Percentiles rank a stretch among this genome's conserved stretches.
These are phyloP conservation scores for Lordiphosa stackelbergi DNA, from an alignment of 1,140 invertebrate species.

Conservation along the genomic window DNA sequence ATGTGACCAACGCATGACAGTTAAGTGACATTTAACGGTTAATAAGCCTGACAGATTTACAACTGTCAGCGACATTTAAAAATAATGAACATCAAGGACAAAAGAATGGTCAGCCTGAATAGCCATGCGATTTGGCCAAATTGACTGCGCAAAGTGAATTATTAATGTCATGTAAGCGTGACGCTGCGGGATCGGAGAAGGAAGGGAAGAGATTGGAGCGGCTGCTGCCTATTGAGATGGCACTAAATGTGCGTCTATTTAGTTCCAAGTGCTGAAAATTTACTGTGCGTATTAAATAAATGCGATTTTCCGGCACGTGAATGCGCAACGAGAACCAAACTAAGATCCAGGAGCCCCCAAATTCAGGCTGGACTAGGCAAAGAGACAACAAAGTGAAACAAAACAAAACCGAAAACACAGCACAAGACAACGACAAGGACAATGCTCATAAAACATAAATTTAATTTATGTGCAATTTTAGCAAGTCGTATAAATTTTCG, in stretches of 20 bases:
- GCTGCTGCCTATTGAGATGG: conserved; percentile 46
- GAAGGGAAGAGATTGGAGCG: background rate
- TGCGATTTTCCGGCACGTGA: conserved; percentile 69
- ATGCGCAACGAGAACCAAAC: conserved; percentile 29
- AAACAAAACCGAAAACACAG: conserved; percentile 18
- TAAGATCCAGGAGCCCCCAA: conserved; percentile 14
- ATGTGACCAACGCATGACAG: conserved; percentile 60
- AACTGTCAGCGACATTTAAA: conserved; percentile 70
- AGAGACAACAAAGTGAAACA: conserved; percentile 26
- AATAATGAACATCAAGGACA: conserved; percentile 65
- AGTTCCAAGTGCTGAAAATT: conserved; percentile 71
- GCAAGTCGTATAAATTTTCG: conserved; percentile 74
- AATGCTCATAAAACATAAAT: conserved; percentile 74
- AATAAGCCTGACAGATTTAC: conserved; percentile 76
- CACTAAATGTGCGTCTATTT: conserved; percentile 72
- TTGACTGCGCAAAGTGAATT: conserved; percentile 74
- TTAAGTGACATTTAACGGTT: conserved; percentile 76
- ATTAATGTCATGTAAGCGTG: conserved; percentile 66
- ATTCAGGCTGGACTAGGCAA: background rate
- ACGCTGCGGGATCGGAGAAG: conserved; percentile 6
- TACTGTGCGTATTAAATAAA: conserved; percentile 73
- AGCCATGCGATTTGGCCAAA: conserved; percentile 66
- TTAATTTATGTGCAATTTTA: conserved; percentile 76
- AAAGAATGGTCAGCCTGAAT: conserved; percentile 28
- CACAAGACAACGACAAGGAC: conserved; percentile 56